Evolutionary conservation across 1,140 invertebrate species (phyloP), one percentile per base, ranked within the genome.

Genomic region (Drosophila santomea): DNA sequence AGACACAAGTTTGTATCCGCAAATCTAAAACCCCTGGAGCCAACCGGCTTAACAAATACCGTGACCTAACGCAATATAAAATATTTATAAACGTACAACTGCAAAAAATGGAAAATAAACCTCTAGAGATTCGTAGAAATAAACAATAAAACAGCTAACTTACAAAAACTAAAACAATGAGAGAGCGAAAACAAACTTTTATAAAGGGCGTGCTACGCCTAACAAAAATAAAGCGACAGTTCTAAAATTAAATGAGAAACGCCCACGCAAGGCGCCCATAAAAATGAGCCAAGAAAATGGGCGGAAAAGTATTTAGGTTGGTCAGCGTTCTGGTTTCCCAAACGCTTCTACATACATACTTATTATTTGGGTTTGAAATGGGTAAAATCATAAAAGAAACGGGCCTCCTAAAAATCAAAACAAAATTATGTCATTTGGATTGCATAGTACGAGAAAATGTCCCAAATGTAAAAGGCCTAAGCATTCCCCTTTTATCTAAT

Each of bases 41-140:
- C 23, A 25, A 48, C 25, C 4, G 25, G 25, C 50, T 38, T 17
- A 10, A 62, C 28, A 28, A 56, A 63, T 63, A 41, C 62, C 80
- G 74, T 80, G 76, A 84, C 81, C 80, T 85, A 77, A 60, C 76
- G 48, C 73, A 83, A 83, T 72, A 72, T 43, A 52, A n/a, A 75
- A 25, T 32, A 71, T 39, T 47, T 38, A 69, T 56, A 25, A 48
- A 23, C 17, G 43, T 57, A 35, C 44, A 69, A 17, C 20, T 51
- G 51, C 52, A 66, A 62, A 72, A 38, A 54, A 48, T n/a, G 17
- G 20, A 47, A 73, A 73, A 48, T 17, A 39, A 54, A 47, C 50
- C 68, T 17, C 23, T 43, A 79, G 52, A 56, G 51, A 78, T 35
- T 55, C 51, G 52, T 41, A 2, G 48, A 20, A 17, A 45, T 41